Evolutionary conservation across 2,888 invertebrate genomes (phyloP).

Genomic region (Mellilla xanthometata): DNA sequence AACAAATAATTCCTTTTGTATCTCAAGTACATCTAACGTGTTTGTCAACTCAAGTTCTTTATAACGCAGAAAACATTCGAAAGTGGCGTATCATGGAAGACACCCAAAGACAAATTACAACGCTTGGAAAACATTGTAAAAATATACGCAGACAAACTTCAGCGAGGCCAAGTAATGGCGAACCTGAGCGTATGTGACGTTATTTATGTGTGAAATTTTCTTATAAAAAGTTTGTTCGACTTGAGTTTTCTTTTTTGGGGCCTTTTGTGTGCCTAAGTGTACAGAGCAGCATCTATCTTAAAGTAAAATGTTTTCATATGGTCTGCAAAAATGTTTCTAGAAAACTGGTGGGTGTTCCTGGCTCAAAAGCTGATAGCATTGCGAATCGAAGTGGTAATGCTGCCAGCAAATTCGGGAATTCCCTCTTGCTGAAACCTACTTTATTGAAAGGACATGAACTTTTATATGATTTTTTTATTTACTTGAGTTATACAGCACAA

Average conservation of each 20-base stretch:
- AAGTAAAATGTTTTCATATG: slow-evolving; percentile 60
- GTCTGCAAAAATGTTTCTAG: no score
- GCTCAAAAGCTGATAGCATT: no score
- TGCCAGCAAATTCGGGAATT: no score
- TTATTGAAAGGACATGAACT: no score
- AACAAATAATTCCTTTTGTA: background rate
- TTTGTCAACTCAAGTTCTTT: slow-evolving; percentile 25
- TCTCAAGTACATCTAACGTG: slow-evolving; percentile 1
- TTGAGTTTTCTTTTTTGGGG: slow-evolving; percentile 51
- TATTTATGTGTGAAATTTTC: slow-evolving; percentile 73
- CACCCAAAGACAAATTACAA: slow-evolving; percentile 56
- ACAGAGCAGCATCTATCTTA: slow-evolving; percentile 51
- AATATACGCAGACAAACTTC: slow-evolving; percentile 62
- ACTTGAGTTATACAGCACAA: no score
- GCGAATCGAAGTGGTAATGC: no score
- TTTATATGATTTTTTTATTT: no score
- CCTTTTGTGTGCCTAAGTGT: slow-evolving; percentile 52
- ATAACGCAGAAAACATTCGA: slow-evolving; percentile 20
- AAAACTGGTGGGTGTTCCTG: no score
- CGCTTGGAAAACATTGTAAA: slow-evolving; percentile 63
- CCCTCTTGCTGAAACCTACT: no score
- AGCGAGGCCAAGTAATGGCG: slow-evolving; percentile 68
- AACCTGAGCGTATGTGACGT: slow-evolving; percentile 69
- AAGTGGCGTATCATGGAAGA: slow-evolving; percentile 33
- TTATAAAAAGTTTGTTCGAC: slow-evolving; percentile 61